Conservation (phyloP, 1,140 invertebrate genomes). For the Pentalonia nigronervosa region DNA sequence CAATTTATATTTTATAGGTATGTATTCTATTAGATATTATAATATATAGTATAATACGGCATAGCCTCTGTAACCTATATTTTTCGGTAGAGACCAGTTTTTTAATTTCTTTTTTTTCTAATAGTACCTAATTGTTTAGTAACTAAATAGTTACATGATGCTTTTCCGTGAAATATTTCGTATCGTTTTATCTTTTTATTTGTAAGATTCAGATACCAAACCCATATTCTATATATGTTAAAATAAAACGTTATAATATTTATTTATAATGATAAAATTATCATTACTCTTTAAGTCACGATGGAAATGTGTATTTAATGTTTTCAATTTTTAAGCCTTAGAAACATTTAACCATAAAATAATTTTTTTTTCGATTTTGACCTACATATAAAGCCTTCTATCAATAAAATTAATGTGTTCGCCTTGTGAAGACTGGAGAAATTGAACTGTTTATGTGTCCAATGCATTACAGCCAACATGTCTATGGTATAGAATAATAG, state of each 20-base stretch:
- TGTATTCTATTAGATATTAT: too few relatives aligned
- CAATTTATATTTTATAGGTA: too few relatives aligned
- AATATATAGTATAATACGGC: too few relatives aligned
- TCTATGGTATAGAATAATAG: neutral
- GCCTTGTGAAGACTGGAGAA: neutral
- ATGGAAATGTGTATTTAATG: neutral
- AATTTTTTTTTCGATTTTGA: neutral
- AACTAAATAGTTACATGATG: too few relatives aligned
- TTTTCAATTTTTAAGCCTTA: neutral
- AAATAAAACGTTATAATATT: neutral
- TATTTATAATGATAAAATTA: neutral
- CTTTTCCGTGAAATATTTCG: neutral
- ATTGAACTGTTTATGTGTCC: neutral
- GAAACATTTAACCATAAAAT: neutral
- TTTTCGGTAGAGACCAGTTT: too few relatives aligned
- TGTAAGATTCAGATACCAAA: neutral
- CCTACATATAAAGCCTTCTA: neutral
- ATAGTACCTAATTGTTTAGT: too few relatives aligned
- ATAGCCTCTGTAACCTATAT: too few relatives aligned
- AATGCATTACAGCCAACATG: slow-evolving; percentile 7
- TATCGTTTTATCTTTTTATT: neutral
- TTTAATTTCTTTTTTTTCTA: too few relatives aligned
- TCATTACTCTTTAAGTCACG: neutral
- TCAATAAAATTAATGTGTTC: neutral
- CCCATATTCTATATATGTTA: neutral